Evolutionary conservation across 2,113 vertebrate genomes (phyloP).

Genomic region (Gallinago paraguaiae): DNA sequence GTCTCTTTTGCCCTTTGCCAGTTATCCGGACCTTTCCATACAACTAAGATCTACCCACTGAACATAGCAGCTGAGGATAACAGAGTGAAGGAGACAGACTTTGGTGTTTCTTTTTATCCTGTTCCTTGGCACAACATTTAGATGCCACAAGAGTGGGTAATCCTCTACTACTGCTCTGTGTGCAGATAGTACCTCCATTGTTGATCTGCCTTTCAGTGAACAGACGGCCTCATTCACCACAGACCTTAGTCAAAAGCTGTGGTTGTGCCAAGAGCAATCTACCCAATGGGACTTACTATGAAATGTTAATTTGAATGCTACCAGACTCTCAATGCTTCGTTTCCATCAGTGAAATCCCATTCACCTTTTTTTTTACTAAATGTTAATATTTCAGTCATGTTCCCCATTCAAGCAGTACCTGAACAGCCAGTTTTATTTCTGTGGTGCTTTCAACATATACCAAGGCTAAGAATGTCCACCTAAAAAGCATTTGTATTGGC

Average conservation of each 20-base stretch:
- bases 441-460: background rate
- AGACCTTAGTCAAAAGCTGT: background rate
- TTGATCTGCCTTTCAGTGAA: background rate
- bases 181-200: background rate
- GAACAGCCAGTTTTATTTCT: background rate
- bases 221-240: background rate
- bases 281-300: background rate
- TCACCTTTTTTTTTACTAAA: background rate
- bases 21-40: background rate
- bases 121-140: background rate
- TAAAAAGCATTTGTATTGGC: background rate
- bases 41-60: background rate
- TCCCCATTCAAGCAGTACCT: background rate
- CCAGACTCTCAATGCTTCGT: background rate
- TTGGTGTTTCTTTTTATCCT: background rate
- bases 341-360: background rate
- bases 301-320: background rate
- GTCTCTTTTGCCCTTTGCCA: background rate
- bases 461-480: background rate
- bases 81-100: background rate
- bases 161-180: background rate
- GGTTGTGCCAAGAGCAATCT: background rate
- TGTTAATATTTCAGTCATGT: background rate
- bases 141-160: background rate
- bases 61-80: background rate